phyloP scores from a whole-genome alignment of 2,797 vertebrate genomes.

The Coilia nasus region DNA sequence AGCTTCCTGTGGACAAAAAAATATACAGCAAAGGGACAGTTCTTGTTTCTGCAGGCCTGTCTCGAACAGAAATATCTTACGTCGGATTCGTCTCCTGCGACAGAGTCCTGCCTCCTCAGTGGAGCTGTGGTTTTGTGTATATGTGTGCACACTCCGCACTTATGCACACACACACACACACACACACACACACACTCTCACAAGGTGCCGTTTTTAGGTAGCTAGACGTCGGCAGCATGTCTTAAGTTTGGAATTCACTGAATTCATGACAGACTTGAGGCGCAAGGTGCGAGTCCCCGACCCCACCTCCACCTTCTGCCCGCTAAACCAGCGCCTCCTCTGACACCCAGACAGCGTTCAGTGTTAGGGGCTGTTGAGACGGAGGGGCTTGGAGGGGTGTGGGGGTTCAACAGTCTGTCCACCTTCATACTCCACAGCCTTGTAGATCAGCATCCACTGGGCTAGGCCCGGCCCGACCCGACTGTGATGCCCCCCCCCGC shows the following conservation, averaged over 20 bases:
- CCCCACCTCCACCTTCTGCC: constrained; percentile 46
- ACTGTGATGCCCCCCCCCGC: neutral
- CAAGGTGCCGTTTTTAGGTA: constrained; percentile 48
- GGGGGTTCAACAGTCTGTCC: neutral
- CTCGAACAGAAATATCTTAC: neutral
- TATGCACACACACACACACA: neutral
- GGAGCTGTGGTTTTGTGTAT: neutral
- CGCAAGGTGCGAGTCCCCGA: constrained; percentile 36
- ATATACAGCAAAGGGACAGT: neutral
- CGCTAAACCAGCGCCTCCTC: constrained; percentile 28
- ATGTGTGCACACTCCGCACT: neutral
- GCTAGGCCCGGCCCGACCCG: constrained; percentile 8
- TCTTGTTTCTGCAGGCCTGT: neutral
- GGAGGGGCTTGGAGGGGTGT: constrained; percentile 23
- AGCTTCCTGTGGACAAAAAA: constrained; percentile 23
- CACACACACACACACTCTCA: constrained; percentile 56
- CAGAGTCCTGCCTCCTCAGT: neutral
- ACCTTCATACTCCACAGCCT: neutral
- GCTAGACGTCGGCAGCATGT: constrained; percentile 73
- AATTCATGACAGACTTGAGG: constrained; percentile 81
- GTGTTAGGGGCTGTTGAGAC: constrained; percentile 48
- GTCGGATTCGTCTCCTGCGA: neutral
- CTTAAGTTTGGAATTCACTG: constrained; percentile 88
- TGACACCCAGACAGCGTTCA: constrained; percentile 53
- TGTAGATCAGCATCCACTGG: constrained; percentile 1